Conservation (phyloP, 2,888 invertebrate genomes). For the Dasypogon diadema region DNA sequence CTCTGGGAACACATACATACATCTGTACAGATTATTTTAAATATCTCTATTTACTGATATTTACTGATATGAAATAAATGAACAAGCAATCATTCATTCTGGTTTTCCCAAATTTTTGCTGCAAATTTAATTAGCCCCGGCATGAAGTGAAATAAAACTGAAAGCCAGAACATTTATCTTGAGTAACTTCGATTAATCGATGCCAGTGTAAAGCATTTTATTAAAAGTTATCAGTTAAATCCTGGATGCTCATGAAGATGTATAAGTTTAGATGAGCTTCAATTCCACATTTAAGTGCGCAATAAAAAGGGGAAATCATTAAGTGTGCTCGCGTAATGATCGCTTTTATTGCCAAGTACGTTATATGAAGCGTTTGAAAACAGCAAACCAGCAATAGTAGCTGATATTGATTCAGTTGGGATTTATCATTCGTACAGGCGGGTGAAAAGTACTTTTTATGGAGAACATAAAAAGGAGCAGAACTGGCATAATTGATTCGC, state of each 20-base stretch:
- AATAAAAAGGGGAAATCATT: constrained; percentile 15
- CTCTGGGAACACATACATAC: too few species aligned
- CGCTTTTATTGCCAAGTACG: constrained; percentile 5
- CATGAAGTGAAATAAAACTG: too few species aligned
- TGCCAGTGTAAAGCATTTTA: too few species aligned
- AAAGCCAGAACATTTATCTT: too few species aligned
- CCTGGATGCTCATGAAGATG: not conserved
- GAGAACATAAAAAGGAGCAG: constrained; percentile 2
- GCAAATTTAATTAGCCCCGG: too few species aligned
- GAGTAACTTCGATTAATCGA: too few species aligned
- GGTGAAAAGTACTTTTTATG: not conserved
- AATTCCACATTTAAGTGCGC: not conserved
- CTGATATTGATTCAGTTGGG: constrained; percentile 14
- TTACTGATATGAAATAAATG: too few species aligned
- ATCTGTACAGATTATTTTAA: too few species aligned
- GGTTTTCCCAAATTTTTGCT: too few species aligned
- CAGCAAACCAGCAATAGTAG: not conserved
- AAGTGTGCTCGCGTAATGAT: constrained; percentile 11
- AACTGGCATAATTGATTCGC: not conserved
- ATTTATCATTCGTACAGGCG: constrained; percentile 7
- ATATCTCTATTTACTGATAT: too few species aligned
- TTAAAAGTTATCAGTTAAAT: not conserved
- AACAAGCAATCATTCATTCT: too few species aligned
- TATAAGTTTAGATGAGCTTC: not conserved
- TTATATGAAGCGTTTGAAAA: not conserved